Conservation (phyloP, 2,113 vertebrate species). For the Barbus barbus region DNA sequence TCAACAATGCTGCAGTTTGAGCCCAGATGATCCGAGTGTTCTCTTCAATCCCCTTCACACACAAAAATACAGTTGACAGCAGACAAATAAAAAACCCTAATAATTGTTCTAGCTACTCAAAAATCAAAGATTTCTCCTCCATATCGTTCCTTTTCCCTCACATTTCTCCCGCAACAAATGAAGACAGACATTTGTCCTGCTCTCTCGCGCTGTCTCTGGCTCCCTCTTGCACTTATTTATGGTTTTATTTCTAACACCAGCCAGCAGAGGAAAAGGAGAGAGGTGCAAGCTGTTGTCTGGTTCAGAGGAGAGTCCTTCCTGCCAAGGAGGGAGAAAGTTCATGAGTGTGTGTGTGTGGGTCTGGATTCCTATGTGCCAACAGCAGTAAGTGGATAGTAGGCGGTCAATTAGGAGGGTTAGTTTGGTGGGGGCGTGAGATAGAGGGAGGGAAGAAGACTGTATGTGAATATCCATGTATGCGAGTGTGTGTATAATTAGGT, state of each 20-base stretch:
- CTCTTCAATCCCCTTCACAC: slow-evolving; percentile 35
- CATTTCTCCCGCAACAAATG: slow-evolving; percentile 56
- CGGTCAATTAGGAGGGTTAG: slow-evolving; percentile 30
- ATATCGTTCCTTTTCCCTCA: slow-evolving; percentile 56
- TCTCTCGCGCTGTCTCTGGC: slow-evolving; percentile 52
- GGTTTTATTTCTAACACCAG: slow-evolving; percentile 75
- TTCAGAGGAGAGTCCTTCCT: slow-evolving; percentile 54
- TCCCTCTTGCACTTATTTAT: slow-evolving; percentile 71
- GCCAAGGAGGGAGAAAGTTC: slow-evolving; percentile 28
- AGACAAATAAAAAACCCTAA: slow-evolving; percentile 56
- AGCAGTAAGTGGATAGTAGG: slow-evolving; percentile 54
- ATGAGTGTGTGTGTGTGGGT: slow-evolving; percentile 29
- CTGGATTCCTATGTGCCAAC: slow-evolving; percentile 56
- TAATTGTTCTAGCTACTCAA: slow-evolving; percentile 66
- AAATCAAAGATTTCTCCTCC: slow-evolving; percentile 68
- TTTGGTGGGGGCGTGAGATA: slow-evolving; percentile 28
- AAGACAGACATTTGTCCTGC: slow-evolving; percentile 43
- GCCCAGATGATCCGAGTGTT: slow-evolving; percentile 29
- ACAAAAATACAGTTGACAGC: slow-evolving; percentile 32
- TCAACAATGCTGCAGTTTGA: slow-evolving; percentile 17
- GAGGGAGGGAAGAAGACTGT: slow-evolving; percentile 28
- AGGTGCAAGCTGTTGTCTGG: slow-evolving; percentile 46
- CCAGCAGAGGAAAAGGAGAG: slow-evolving; percentile 54
- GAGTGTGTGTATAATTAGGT: slow-evolving; percentile 48
- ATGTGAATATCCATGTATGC: slow-evolving; percentile 4